Evolutionary conservation across 2,888 invertebrate genomes (phyloP).

Genomic region (Dryadula phaetusa): DNA sequence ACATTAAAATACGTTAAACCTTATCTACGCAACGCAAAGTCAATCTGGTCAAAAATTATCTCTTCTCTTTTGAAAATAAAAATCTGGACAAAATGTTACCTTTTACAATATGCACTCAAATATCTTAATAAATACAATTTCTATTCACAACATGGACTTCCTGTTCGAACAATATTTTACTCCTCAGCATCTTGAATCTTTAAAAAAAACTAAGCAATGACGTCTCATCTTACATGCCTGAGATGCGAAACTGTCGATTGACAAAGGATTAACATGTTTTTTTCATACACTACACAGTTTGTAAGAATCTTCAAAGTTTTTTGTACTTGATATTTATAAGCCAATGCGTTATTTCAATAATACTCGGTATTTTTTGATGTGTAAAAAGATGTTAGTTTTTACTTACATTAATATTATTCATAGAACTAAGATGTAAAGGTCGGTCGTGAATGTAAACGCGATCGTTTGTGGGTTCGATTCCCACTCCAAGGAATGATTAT

Average conservation of each 20-base stretch:
- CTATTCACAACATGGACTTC: conserved; percentile 55
- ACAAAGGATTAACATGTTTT: conserved; percentile 16
- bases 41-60: no score
- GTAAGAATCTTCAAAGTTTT: neutral
- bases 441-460: no score
- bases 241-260: conserved; percentile 21
- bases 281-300: neutral
- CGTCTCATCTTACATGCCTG: conserved; percentile 12
- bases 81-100: conserved; percentile 15
- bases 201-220: neutral
- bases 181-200: conserved; percentile 18
- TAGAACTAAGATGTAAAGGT: no score
- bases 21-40: neutral
- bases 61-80: no score
- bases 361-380: neutral
- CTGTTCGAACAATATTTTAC: conserved; percentile 67
- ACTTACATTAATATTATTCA: no score
- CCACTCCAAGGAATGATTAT: no score
- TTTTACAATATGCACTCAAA: conserved; percentile 45
- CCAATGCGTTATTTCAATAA: neutral
- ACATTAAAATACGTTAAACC: no score
- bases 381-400: no score
- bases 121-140: conserved; percentile 58
- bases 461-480: no score
- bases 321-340: neutral